Evolutionary conservation across 2,888 invertebrate species (phyloP).

Genomic region (Eupithecia pulchellata): DNA sequence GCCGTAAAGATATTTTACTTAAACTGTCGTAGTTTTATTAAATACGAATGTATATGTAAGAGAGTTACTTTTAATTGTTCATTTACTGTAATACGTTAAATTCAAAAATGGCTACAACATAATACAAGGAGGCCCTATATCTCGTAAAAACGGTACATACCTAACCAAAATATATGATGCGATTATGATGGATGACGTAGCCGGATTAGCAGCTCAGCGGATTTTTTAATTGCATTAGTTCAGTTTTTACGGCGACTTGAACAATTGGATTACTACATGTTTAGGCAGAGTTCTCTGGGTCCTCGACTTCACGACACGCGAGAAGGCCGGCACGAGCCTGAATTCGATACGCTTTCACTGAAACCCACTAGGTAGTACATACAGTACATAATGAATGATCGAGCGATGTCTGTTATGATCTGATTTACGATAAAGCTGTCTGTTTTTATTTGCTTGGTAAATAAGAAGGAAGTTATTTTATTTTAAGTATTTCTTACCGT

Average conservation of each 20-base stretch:
- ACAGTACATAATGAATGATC: constrained; percentile 12
- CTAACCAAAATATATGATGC: constrained; percentile 6
- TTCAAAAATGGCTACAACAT: background rate
- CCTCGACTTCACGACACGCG: constrained; percentile 53
- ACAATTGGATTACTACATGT: constrained; percentile 73
- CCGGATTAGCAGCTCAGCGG: constrained; percentile 34
- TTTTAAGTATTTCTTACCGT: background rate
- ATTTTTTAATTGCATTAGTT: constrained; percentile 61
- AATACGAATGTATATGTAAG: too few relatives aligned
- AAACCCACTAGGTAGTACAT: background rate
- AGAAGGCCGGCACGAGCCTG: constrained; percentile 44
- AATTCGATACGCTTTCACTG: constrained; percentile 43
- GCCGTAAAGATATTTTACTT: too few relatives aligned
- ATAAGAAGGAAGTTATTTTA: constrained; percentile 6
- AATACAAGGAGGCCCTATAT: background rate
- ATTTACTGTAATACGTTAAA: too few relatives aligned
- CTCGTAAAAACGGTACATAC: background rate
- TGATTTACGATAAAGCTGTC: constrained; percentile 1
- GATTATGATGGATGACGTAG: constrained; percentile 29
- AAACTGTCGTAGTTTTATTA: too few relatives aligned
- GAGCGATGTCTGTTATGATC: constrained; percentile 24
- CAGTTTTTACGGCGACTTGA: constrained; percentile 53
- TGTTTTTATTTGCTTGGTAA: constrained; percentile 12
- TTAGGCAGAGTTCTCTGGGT: constrained; percentile 70
- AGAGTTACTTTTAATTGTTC: too few relatives aligned